Base-by-base conservation (phyloP, 2,797 vertebrate species). In the Iguana delicatissima region DNA sequence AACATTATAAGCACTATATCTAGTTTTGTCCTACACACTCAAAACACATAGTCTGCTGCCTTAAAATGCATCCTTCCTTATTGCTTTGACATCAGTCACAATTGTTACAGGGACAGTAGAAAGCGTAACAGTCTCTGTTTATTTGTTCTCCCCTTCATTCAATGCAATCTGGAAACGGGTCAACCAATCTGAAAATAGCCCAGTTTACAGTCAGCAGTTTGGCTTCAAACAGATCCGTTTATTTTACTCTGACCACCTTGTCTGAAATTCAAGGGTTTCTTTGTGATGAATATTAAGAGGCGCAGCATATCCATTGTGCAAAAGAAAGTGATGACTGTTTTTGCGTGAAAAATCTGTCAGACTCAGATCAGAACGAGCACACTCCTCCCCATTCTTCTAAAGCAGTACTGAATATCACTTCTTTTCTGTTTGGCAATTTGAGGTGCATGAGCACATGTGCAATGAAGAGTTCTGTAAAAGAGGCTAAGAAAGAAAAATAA, bases 341-440 rank as follows among this genome's bases (percentile, higher is more conserved):
- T 87, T n/a, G 32, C 57, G 77, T 64, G 86, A 67, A 62, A 76
- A 85, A 57, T 20, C 76, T 87, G 74, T n/a, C 86, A 80, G 42
- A 9, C 10, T 64, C 38, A 50, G 64, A 46, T 3, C 22, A 59
- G 38, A 87, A 80, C 67, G 22, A 79, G 22, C 8, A 79, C 10
- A 46, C 22, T 79, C 42, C 8, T 79, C 4, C 16, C 8, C 24
- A 42, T 79, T 46, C 76, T 79, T 79, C 6, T 26, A 32, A 74
- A 74, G 22, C 24, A 50, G 42, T 50, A 9, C 42, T 79, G 42
- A 50, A 79, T 79, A 46, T 46, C 6, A 13, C 22, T 22, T 20
- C n/a, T 22, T 29, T 50, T 79, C 18, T 74, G 20, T 74, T 74
- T 74, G 73, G 5, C 35, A 74, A 22, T 79, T 26, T 0, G 24